phyloP scores from a whole-genome alignment of 2,888 invertebrate genomes.

The Arctia plantaginis region DNA sequence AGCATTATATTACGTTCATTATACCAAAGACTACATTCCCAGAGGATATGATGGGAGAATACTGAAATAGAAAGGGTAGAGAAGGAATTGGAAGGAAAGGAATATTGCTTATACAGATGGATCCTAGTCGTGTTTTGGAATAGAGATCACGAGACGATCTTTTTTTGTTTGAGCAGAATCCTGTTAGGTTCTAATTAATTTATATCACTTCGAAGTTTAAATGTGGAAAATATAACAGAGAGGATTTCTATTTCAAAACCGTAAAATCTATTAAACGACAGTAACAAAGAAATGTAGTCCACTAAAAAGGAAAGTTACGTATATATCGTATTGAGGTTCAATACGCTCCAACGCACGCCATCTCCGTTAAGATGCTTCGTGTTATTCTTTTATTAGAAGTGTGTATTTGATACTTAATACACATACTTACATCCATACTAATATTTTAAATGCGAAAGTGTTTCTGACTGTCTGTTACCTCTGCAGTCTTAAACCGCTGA shows the following conservation, averaged over 20 bases:
- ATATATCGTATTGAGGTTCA: slow-evolving; percentile 37
- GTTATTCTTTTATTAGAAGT: background rate
- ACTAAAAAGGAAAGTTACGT: slow-evolving; percentile 40
- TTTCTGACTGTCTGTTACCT: too few relatives aligned
- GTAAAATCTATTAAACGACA: background rate
- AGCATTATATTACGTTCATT: too few relatives aligned
- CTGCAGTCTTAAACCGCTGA: too few relatives aligned
- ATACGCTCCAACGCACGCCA: slow-evolving; percentile 18
- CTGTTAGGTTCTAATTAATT: too few relatives aligned
- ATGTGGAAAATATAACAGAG: background rate
- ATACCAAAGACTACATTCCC: too few relatives aligned
- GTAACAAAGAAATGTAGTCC: background rate
- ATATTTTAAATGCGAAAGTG: too few relatives aligned
- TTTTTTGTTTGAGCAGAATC: too few relatives aligned
- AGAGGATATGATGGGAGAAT: too few relatives aligned
- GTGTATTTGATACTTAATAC: background rate
- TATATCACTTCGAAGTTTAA: background rate
- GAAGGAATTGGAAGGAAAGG: too few relatives aligned
- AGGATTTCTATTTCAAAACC: background rate
- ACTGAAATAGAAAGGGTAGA: too few relatives aligned
- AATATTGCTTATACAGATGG: too few relatives aligned
- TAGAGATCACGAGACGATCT: background rate
- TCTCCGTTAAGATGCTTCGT: background rate
- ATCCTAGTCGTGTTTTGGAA: too few relatives aligned
- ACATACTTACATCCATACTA: background rate